A percentile compares a stretch with the other conserved stretches of the same genome.
Conservation (phyloP, 2,113 vertebrate genomes). For the Campylorhamphus procurvoides region DNA sequence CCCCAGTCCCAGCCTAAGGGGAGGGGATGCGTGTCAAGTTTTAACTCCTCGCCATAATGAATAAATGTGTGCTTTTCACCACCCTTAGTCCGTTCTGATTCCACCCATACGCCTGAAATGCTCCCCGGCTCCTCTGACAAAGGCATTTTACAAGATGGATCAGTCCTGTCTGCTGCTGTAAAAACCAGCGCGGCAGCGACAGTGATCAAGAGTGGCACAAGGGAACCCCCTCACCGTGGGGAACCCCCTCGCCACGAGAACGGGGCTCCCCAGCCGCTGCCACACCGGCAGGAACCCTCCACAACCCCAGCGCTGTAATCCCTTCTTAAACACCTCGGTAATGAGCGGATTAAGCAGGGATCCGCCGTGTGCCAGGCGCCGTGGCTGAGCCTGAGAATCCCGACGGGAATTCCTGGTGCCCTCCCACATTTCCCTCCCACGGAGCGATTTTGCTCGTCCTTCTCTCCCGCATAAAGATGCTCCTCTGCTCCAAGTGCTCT, state of each 20-base stretch:
- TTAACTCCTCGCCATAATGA: neutral
- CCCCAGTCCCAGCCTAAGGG: neutral
- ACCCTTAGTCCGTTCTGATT: neutral
- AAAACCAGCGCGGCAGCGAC: neutral
- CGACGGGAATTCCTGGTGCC: accelerated
- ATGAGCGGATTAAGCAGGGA: neutral
- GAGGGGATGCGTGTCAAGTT: neutral
- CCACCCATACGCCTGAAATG: neutral
- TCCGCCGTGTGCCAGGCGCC: neutral
- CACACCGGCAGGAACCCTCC: neutral
- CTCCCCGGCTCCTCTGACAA: neutral
- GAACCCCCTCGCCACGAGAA: neutral
- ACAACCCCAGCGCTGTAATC: neutral
- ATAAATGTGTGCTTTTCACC: neutral
- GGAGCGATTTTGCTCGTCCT: accelerated
- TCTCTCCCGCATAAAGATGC: accelerated
- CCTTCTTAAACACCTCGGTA: neutral
- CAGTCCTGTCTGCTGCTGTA: neutral
- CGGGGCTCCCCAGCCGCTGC: neutral
- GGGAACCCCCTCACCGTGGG: neutral
- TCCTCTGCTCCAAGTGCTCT: accelerated
- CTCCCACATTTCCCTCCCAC: neutral
- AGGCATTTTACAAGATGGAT: neutral
- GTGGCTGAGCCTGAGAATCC: neutral
- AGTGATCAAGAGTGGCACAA: accelerated